phyloP scores from a whole-genome alignment of 2,888 invertebrate genomes.

The Cryptus viduatorius region DNA sequence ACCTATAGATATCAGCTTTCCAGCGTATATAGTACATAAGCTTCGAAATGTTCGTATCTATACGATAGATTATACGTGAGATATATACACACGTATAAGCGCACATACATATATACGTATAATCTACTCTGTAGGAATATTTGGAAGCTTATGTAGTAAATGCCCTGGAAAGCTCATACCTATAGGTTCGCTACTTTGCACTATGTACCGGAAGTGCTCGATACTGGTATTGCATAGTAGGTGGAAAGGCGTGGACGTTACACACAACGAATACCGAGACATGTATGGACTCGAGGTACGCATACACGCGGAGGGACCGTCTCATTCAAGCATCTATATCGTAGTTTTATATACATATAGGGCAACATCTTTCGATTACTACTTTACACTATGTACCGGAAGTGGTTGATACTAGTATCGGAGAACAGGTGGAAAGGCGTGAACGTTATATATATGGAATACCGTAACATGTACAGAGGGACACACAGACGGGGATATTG shows the following conservation, averaged over 20 bases:
- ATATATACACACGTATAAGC: too few relatives aligned
- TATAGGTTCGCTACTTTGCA: constrained; percentile 2
- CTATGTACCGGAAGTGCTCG: not conserved
- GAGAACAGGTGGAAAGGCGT: not conserved
- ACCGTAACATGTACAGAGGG: not conserved
- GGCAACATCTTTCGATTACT: not conserved
- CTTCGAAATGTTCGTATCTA: too few relatives aligned
- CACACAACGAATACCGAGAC: not conserved
- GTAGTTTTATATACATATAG: not conserved
- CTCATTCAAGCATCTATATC: not conserved
- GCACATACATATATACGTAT: too few relatives aligned
- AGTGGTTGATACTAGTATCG: not conserved
- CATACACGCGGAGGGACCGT: not conserved
- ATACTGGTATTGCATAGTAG: not conserved
- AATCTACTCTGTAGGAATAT: not conserved
- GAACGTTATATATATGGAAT: not conserved
- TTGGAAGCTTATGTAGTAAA: not conserved
- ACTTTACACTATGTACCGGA: not conserved
- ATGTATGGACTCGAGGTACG: not conserved
- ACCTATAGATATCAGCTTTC: not conserved
- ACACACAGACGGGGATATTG: constrained; percentile 31
- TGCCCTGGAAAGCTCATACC: not conserved
- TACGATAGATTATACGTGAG: too few relatives aligned
- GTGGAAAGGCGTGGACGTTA: constrained; percentile 6
- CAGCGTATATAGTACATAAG: too few relatives aligned